These are phyloP conservation scores for Amblyraja radiata DNA, from an alignment of 2,797 vertebrate genomes.

Conservation along the genomic window DNA sequence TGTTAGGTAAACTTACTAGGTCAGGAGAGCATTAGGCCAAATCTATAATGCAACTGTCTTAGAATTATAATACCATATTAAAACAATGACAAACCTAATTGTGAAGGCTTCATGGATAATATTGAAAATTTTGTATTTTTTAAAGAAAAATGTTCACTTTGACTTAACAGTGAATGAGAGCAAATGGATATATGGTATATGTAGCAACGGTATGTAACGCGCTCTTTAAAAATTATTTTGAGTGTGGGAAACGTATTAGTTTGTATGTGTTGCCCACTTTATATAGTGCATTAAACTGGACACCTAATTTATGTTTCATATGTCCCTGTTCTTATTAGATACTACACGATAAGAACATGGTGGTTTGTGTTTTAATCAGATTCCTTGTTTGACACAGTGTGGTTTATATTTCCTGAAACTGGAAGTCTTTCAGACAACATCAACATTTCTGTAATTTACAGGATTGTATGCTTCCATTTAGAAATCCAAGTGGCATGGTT, in stretches of 20 bases:
- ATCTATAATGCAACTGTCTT: background rate
- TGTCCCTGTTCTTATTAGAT: background rate
- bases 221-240: background rate
- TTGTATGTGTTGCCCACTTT: background rate
- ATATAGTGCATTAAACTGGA: background rate
- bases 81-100: background rate
- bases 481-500: background rate
- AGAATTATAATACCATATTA: background rate
- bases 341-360: background rate
- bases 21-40: slow-evolving; percentile 15
- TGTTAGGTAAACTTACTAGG: slow-evolving; percentile 2
- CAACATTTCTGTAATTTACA: slow-evolving; percentile 18
- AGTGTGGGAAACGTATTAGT: background rate
- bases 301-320: background rate
- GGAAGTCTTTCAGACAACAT: background rate
- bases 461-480: background rate
- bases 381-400: background rate
- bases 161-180: background rate
- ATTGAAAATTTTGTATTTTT: background rate
- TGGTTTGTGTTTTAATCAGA: background rate
- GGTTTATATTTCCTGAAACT: background rate
- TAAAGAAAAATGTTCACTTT: background rate
- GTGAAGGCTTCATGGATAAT: background rate
- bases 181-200: background rate
- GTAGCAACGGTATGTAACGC: background rate